Evolutionary conservation across 2,797 vertebrate genomes (phyloP).

Genomic region (Synaphobranchus kaupii): DNA sequence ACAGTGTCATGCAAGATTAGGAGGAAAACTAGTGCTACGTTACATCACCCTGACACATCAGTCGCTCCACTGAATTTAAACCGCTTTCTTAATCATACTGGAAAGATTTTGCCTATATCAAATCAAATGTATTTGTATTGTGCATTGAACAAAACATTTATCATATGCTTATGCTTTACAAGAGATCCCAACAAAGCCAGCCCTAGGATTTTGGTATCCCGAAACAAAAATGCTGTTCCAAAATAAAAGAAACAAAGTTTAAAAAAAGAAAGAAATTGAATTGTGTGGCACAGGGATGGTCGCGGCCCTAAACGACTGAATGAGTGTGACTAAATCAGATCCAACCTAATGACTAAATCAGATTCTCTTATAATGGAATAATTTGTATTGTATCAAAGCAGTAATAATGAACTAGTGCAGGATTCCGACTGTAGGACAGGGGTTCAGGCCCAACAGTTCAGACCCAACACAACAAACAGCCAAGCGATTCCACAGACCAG

Average conservation of each 20-base stretch:
- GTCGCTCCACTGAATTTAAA: not conserved
- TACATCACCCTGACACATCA: not conserved
- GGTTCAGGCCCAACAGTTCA: not conserved
- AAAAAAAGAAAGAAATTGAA: no score
- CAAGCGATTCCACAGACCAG: not conserved
- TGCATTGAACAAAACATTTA: not conserved
- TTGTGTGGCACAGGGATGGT: no score
- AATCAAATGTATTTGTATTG: not conserved
- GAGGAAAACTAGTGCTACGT: not conserved
- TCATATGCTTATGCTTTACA: not conserved
- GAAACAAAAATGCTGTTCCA: no score
- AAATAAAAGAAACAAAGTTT: no score
- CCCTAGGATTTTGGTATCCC: no score
- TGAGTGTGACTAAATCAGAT: no score
- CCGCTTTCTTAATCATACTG: not conserved
- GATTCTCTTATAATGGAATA: not conserved
- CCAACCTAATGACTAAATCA: not conserved
- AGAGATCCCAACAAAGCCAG: not conserved
- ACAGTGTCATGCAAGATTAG: not conserved
- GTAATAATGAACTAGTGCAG: not conserved
- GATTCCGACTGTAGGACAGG: not conserved
- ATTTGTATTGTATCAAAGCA: no score
- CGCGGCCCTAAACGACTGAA: no score
- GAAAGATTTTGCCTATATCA: not conserved
- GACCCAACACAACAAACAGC: not conserved